These are phyloP conservation scores for Colletes collaris DNA, from an alignment of 2,888 invertebrate species.

Conservation along the genomic window DNA sequence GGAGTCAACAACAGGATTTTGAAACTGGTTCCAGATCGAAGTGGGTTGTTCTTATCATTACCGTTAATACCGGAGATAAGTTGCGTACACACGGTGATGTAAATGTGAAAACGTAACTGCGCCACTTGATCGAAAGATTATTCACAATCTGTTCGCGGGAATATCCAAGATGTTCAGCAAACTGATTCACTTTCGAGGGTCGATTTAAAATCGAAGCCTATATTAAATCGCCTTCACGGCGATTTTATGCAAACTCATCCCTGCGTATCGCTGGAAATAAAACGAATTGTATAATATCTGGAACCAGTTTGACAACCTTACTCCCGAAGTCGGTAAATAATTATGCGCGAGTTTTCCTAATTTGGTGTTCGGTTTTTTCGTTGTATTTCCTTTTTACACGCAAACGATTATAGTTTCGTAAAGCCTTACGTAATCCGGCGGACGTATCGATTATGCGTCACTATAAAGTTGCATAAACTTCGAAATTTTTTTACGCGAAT, in stretches of 20 bases:
- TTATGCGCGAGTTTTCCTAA: conserved; percentile 1
- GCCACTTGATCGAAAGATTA: neutral
- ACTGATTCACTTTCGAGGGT: neutral
- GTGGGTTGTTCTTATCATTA: conserved; percentile 21
- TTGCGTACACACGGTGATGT: conserved; percentile 7
- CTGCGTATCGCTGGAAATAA: conserved; percentile 5
- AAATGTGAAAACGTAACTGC: neutral
- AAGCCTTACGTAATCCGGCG: neutral
- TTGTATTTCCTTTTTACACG: neutral
- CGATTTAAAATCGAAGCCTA: neutral
- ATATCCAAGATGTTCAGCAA: neutral
- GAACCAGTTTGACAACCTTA: conserved; percentile 22
- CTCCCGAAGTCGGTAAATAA: neutral
- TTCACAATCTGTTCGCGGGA: neutral
- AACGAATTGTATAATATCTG: conserved; percentile 10
- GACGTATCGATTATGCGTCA: too few species aligned
- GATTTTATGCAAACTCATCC: conserved; percentile 1
- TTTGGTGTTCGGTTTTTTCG: neutral
- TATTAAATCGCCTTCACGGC: neutral
- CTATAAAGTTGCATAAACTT: too few species aligned
- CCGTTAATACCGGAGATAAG: conserved; percentile 25
- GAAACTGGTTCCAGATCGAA: neutral
- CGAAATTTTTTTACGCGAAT: too few species aligned
- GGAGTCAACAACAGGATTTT: neutral
- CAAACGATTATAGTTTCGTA: neutral